These are phyloP conservation scores for Drosophila paulistorum DNA, from an alignment of 1,140 invertebrate genomes.

Conservation along the genomic window DNA sequence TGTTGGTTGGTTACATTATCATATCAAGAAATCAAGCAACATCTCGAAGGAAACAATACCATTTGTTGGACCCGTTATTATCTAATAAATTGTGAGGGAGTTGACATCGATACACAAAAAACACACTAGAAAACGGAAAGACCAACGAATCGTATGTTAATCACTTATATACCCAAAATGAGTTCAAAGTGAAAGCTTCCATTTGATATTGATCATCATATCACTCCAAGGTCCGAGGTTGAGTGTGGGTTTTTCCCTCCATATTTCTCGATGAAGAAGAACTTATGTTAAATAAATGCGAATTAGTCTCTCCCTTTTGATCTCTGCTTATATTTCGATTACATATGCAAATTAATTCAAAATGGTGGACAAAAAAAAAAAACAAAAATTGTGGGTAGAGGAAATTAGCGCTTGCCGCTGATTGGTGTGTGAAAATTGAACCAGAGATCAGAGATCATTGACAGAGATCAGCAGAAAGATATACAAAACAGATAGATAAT, in stretches of 20 bases:
- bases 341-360: slow-evolving; percentile 76
- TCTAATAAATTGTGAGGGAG: slow-evolving; percentile 79
- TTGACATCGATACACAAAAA: slow-evolving; percentile 48
- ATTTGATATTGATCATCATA: slow-evolving; percentile 7
- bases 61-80: slow-evolving; percentile 46
- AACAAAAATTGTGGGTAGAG: slow-evolving; percentile 44
- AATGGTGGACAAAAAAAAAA: slow-evolving; percentile 42
- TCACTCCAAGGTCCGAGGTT: slow-evolving; percentile 33
- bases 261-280: slow-evolving; percentile 38
- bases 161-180: slow-evolving; percentile 57
- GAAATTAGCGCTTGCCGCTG: slow-evolving; percentile 70
- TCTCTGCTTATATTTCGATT: slow-evolving; percentile 24
- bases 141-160: slow-evolving; percentile 47
- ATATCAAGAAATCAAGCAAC: slow-evolving; percentile 66
- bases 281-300: slow-evolving; percentile 66
- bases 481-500: slow-evolving; percentile 32
- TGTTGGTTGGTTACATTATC: slow-evolving; percentile 59
- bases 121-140: slow-evolving; percentile 54
- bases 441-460: slow-evolving; percentile 37
- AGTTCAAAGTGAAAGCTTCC: slow-evolving; percentile 71
- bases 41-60: slow-evolving; percentile 69
- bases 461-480: slow-evolving; percentile 13
- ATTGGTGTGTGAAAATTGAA: slow-evolving; percentile 78
- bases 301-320: slow-evolving; percentile 43
- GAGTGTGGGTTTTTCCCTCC: slow-evolving; percentile 72